phyloP scores from a whole-genome alignment of 2,888 invertebrate species.

The Cataglyphis albicans region DNA sequence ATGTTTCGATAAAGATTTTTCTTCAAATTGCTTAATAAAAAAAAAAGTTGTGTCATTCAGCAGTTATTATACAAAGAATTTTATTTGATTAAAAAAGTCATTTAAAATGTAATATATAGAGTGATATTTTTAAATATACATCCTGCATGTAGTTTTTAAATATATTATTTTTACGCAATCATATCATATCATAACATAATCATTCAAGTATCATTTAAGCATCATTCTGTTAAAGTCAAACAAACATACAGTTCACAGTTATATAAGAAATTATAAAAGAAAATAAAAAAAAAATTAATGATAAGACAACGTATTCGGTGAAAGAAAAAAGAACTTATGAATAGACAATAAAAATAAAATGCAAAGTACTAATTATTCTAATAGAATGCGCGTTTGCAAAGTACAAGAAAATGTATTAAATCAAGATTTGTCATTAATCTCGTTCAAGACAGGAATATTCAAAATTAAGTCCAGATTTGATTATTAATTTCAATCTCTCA shows the following conservation, averaged over 20 bases:
- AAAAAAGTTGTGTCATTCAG: background rate
- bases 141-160: background rate
- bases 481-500: background rate
- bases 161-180: background rate
- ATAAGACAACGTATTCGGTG: background rate
- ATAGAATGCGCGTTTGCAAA: background rate
- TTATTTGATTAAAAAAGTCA: background rate
- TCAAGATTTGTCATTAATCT: constrained; percentile 3
- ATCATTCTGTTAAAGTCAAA: background rate
- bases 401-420: background rate
- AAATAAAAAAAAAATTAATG: constrained; percentile 29
- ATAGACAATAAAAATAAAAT: constrained; percentile 1
- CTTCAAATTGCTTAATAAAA: background rate
- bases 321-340: background rate
- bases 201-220: background rate
- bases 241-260: constrained; percentile 3
- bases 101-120: background rate
- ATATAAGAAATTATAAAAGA: constrained; percentile 16
- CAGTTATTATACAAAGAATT: background rate
- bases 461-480: constrained; percentile 28
- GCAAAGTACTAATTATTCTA: background rate
- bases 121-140: background rate
- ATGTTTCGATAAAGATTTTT: background rate
- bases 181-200: background rate
- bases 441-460: background rate